Conservation (phyloP, 2,888 invertebrate species). For the Cerastis rubricosa region DNA sequence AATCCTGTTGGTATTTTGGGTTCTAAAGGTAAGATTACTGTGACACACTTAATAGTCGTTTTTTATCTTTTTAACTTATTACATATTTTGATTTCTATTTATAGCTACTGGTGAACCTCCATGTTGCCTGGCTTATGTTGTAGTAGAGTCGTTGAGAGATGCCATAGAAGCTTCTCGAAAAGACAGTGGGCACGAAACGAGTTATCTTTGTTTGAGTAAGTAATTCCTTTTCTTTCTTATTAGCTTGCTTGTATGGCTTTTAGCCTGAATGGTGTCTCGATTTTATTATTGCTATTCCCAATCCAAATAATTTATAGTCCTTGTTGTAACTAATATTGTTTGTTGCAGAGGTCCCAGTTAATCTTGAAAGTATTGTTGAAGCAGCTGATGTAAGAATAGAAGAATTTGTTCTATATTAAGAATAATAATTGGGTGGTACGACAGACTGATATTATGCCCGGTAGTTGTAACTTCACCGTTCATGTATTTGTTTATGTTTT, state of each 20-base stretch:
- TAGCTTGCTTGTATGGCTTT: no score
- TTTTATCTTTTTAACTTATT: neutral
- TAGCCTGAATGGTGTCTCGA: neutral
- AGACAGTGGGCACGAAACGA: conserved; percentile 70
- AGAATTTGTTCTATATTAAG: conserved; percentile 71
- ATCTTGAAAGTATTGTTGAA: conserved; percentile 72
- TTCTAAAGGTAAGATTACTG: conserved; percentile 72
- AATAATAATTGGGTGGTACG: neutral
- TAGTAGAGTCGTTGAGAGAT: conserved; percentile 72
- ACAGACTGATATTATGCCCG: neutral
- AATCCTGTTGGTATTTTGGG: conserved; percentile 78
- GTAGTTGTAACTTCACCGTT: neutral
- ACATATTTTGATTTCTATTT: conserved; percentile 4
- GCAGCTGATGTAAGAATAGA: conserved; percentile 73
- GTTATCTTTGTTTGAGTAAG: conserved; percentile 71
- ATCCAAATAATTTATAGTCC: neutral
- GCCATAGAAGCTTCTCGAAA: conserved; percentile 71
- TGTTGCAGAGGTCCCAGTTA: conserved; percentile 75
- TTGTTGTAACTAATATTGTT: conserved; percentile 14
- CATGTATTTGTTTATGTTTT: neutral
- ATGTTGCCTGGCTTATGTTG: conserved; percentile 69
- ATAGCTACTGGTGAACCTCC: conserved; percentile 75
- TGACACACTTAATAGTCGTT: no score
- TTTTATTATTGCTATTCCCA: neutral
- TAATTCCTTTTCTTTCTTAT: conserved; percentile 3